These are phyloP conservation scores for Ceratina australensis DNA, from an alignment of 1,140 invertebrate genomes.

Conservation along the genomic window DNA sequence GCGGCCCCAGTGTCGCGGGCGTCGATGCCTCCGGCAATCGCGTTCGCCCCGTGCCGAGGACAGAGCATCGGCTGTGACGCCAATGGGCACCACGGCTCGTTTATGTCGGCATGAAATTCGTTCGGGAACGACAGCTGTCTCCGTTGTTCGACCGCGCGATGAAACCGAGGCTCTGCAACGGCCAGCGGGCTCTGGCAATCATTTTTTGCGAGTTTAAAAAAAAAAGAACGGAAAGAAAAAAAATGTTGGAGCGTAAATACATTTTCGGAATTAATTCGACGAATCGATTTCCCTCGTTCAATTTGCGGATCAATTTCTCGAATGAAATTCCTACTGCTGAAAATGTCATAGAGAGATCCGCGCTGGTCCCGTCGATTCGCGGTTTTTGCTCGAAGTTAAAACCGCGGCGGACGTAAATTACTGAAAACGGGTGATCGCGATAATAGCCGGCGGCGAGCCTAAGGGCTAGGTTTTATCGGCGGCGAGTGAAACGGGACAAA, in stretches of 20 bases:
- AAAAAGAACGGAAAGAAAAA: too few species aligned
- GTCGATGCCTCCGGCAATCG: neutral
- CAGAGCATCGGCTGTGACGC: too few species aligned
- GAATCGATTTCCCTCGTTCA: too few species aligned
- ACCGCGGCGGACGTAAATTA: constrained; percentile 18
- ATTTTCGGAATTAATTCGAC: too few species aligned
- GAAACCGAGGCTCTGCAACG: constrained; percentile 22
- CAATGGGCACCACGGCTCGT: constrained; percentile 15
- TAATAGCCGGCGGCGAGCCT: constrained; percentile 22
- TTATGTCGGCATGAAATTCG: constrained; percentile 49
- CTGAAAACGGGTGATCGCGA: constrained; percentile 23
- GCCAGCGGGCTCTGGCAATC: too few species aligned
- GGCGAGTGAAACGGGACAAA: constrained; percentile 55
- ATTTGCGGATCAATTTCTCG: too few species aligned
- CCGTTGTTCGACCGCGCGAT: constrained; percentile 15
- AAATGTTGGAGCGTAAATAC: too few species aligned
- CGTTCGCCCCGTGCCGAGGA: constrained; percentile 26
- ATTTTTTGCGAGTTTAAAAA: too few species aligned
- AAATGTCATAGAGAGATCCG: neutral
- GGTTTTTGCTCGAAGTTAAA: constrained; percentile 2
- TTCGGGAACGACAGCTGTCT: constrained; percentile 22
- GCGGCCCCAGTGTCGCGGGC: constrained; percentile 31
- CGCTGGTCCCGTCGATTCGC: neutral
- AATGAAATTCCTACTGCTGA: too few species aligned
- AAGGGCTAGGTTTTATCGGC: constrained; percentile 46